Evolutionary conservation across 2,797 vertebrate species (phyloP).

Genomic region (Allobates femoralis): DNA sequence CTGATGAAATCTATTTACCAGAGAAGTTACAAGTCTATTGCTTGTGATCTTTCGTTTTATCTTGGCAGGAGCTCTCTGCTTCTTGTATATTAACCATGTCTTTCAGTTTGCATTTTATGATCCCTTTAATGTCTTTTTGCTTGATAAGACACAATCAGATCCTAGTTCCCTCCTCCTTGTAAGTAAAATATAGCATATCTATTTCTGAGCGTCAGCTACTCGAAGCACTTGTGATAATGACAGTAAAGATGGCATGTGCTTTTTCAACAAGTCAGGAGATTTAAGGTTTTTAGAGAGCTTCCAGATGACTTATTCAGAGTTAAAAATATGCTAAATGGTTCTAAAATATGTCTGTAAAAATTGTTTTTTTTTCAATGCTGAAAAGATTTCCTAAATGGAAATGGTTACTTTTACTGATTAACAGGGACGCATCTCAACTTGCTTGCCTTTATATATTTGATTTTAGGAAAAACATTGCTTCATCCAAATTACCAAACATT

Average conservation of each 20-base stretch:
- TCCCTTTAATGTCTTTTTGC: constrained; percentile 33
- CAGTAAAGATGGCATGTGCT: constrained; percentile 29
- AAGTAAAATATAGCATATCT: constrained; percentile 11
- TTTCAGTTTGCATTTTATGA: constrained; percentile 43
- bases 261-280: constrained; percentile 20
- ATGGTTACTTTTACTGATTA: background rate
- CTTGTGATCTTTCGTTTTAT: constrained; percentile 13
- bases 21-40: constrained; percentile 35
- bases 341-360: constrained; percentile 9
- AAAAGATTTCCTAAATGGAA: background rate
- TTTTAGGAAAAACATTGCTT: background rate
- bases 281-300: constrained; percentile 15
- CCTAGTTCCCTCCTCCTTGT: background rate
- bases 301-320: constrained; percentile 21
- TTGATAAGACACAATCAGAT: constrained; percentile 4
- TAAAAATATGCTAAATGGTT: constrained; percentile 35
- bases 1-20: constrained; percentile 30
- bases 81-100: constrained; percentile 16
- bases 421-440: background rate
- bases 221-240: constrained; percentile 37
- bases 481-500: background rate
- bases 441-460: background rate
- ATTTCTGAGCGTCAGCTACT: constrained; percentile 14
- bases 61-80: constrained; percentile 18
- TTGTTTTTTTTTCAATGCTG: background rate